Evolutionary conservation across 2,797 vertebrate species (phyloP), one percentile per base, ranked within the genome.

Genomic region (Fundulus diaphanus): DNA sequence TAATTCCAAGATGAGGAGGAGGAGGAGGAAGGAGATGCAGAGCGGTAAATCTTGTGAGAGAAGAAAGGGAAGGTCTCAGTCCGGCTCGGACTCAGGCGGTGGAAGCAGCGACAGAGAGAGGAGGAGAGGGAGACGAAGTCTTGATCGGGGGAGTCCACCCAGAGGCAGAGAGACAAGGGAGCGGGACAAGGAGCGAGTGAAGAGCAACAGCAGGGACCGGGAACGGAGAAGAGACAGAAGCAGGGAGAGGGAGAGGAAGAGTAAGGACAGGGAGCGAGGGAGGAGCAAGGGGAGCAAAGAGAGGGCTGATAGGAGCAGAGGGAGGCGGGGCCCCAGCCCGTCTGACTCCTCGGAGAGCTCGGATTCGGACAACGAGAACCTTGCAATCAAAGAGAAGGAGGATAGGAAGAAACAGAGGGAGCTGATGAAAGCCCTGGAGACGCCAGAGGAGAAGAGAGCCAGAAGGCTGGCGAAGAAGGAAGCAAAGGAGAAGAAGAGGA

Each of bases 381-480:
- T 44, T 0, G 70, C 1, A 1, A 8, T 93, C n/a, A 90, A 87
- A 73, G 91, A 90, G 59, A 96, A 95, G 4, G 96, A 97, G 44
- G 96, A 98, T 44, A 95, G 92, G 70, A 96, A 95, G 72, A 95
- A 96, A 29, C 96, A 98, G 89, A 96, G 85, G 24, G 98, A 98
- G 0, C 89, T 99, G 90, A 87, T 98, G 95, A 99, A 99, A 86
- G 98, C 98, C 16, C 92, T 99, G 56, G 98, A 99, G 91, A 99
- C 97, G 0, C 98, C 98, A 0, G 98, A 99, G 82, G 98, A 99
- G 91, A 99, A 99, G 79, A 93, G 98, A 31, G 97, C 98, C 0
- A 95, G 98, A n/a, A 94, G 98, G 12, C 85, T 99, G 84, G 95
- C 97, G 37, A 99, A 99, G 91, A 99, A 99, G 71, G 98, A 99